Base-by-base conservation (phyloP, 2,797 vertebrate genomes). In the Myiothlypis chrysogaster region DNA sequence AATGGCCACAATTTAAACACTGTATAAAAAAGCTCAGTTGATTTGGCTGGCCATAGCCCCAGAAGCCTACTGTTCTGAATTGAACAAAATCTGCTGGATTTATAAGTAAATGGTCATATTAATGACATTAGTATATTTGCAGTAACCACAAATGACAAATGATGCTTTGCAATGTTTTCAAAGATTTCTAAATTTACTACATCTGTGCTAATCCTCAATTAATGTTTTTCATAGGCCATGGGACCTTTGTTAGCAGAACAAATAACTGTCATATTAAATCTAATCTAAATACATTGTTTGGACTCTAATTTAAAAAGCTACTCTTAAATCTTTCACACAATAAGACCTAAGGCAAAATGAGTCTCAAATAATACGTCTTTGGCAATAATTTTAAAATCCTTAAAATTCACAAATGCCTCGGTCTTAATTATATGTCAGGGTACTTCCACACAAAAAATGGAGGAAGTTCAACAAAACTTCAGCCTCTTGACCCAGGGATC, bases 221-320 rank as follows among this genome's bases (percentile, higher is more conserved):
- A 94, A 95, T 64, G 27, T 73, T 96, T 93, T 96, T 92, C 95
- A 89, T 92, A 91, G 73, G 72, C 78, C 89, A n/a, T 72, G 44
- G 37, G 34, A 43, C 19, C 87, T 94, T 94, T 90, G 83, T 90
- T 92, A 96, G 72, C 63, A 90, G 86, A 96, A 96, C 70, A 95
- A 96, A 94, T 89, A 94, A 66, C 37, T 94, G 53, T 77, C 75
- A 49, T 86, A 89, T 88, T 93, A 92, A 94, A 94, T 96, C 55
- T 80, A 87, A 92, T 82, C 91, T 83, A 95, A 95, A 90, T 81
- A 64, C 46, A 60, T 91, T 91, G 64, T 47, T 87, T 72, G 73
- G 76, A 95, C 41, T 84, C 73, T 72, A 73, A 89, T 90, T 93
- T 91, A 15, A 90, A 92, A 89, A 66, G 43, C 87, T 94, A 83